These are phyloP conservation scores for Cheilosia grossa DNA, from an alignment of 2,888 invertebrate genomes.

Conservation along the genomic window DNA sequence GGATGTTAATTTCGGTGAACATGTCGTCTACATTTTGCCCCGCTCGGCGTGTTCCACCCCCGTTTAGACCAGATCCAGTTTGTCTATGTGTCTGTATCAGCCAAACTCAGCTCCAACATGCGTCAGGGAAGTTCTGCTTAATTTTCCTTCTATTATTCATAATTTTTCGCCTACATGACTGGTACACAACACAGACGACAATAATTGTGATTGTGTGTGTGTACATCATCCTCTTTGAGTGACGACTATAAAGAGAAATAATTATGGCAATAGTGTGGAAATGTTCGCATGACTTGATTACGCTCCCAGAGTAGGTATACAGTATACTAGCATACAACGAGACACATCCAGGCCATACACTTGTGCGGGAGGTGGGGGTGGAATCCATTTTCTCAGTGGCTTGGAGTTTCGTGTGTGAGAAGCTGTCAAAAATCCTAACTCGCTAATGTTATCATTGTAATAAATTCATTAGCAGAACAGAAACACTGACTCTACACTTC, in stretches of 20 bases:
- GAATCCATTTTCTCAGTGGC: slow-evolving; percentile 1
- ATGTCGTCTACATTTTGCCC: slow-evolving; percentile 48
- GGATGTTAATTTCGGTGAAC: slow-evolving; percentile 70
- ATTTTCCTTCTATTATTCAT: slow-evolving; percentile 72
- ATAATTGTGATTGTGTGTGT: slow-evolving; percentile 17
- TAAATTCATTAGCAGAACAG: slow-evolving; percentile 71
- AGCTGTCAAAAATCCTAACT: slow-evolving; percentile 72
- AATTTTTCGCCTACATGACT: slow-evolving; percentile 46
- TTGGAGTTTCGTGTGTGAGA: slow-evolving; percentile 30
- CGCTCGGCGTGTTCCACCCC: not conserved
- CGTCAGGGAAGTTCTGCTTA: slow-evolving; percentile 69
- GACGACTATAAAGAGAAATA: slow-evolving; percentile 71
- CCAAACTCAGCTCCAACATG: slow-evolving; percentile 45
- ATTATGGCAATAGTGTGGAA: slow-evolving; percentile 72
- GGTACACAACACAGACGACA: not conserved
- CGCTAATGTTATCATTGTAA: slow-evolving; percentile 74
- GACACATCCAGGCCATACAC: not conserved
- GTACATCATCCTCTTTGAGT: slow-evolving; percentile 54
- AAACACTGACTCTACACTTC: slow-evolving; percentile 48
- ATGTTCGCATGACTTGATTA: slow-evolving; percentile 71
- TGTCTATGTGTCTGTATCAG: slow-evolving; percentile 1
- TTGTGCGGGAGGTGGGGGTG: not conserved
- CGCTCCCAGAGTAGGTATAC: slow-evolving; percentile 19
- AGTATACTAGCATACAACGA: not conserved
- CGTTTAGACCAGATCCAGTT: not conserved